Evolutionary conservation across 2,797 vertebrate species (phyloP).

Genomic region (Tokudaia muenninki): DNA sequence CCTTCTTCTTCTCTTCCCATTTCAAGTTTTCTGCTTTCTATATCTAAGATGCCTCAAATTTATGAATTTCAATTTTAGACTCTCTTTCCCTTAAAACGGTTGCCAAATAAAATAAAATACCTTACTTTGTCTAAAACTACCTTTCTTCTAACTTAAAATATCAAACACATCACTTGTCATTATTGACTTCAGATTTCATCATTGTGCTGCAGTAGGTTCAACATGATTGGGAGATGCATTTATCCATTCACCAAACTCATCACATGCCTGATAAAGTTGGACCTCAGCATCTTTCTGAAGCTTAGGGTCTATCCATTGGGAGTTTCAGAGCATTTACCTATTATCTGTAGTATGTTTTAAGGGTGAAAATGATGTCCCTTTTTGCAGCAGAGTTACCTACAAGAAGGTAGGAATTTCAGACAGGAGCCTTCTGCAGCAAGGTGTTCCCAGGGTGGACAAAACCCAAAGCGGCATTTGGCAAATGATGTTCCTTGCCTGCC

Average conservation of each 20-base stretch:
- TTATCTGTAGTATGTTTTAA: not conserved
- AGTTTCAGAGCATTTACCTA: not conserved
- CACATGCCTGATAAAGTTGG: not conserved
- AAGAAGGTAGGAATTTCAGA: not conserved
- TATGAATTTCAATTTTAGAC: not conserved
- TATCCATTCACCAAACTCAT: not conserved
- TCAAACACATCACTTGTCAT: not conserved
- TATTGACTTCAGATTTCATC: not conserved
- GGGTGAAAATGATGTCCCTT: not conserved
- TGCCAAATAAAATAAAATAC: conserved; percentile 34
- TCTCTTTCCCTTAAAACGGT: not conserved
- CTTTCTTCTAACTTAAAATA: conserved; percentile 32
- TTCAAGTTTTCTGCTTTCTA: not conserved
- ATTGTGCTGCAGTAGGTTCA: not conserved
- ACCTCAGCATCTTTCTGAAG: not conserved
- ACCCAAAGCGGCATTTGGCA: not conserved
- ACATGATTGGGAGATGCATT: not conserved
- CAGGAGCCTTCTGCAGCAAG: not conserved
- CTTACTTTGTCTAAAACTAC: not conserved
- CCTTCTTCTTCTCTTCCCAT: not conserved
- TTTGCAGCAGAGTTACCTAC: not conserved
- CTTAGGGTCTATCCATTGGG: not conserved
- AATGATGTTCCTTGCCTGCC: conserved; percentile 1
- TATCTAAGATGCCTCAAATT: not conserved
- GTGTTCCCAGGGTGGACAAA: not conserved